Conservation (phyloP, 1,140 invertebrate species). For the Carcinoscorpius rotundicauda region DNA sequence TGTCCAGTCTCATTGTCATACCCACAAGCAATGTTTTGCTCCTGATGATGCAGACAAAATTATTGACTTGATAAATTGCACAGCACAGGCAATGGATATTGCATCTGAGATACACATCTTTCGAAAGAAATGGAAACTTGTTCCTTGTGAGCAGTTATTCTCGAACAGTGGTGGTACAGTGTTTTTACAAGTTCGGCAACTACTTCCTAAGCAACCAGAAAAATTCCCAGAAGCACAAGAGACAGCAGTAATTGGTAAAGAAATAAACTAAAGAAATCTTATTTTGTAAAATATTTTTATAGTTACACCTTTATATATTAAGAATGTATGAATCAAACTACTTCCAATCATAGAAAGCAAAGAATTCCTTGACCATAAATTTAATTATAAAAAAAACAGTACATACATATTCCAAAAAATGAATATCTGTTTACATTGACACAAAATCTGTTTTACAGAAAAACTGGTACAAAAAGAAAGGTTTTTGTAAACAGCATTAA, state of each 20-base stretch:
- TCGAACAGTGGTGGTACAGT: background rate
- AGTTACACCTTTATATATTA: slow-evolving; percentile 13
- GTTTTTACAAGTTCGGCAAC: slow-evolving; percentile 8
- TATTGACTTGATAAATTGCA: background rate
- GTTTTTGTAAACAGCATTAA: no score
- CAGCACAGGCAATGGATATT: background rate
- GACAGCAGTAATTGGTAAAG: slow-evolving; percentile 28
- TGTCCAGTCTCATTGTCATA: no score
- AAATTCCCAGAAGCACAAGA: slow-evolving; percentile 25
- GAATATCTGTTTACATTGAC: no score
- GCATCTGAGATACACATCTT: background rate
- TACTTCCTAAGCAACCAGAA: slow-evolving; percentile 28
- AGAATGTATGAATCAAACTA: slow-evolving; percentile 10
- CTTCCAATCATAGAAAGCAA: slow-evolving; percentile 5
- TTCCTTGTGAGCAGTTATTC: background rate
- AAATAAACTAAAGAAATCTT: slow-evolving; percentile 2
- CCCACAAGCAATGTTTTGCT: no score
- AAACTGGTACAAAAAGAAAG: no score
- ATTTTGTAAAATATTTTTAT: background rate
- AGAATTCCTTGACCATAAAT: no score
- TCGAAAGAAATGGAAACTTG: background rate
- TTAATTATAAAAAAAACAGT: no score
- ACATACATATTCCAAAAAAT: no score
- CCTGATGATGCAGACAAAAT: background rate
- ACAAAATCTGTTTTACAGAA: no score